These are phyloP conservation scores for Anadara kagoshimensis DNA, from an alignment of 1,140 invertebrate genomes.

Conservation along the genomic window DNA sequence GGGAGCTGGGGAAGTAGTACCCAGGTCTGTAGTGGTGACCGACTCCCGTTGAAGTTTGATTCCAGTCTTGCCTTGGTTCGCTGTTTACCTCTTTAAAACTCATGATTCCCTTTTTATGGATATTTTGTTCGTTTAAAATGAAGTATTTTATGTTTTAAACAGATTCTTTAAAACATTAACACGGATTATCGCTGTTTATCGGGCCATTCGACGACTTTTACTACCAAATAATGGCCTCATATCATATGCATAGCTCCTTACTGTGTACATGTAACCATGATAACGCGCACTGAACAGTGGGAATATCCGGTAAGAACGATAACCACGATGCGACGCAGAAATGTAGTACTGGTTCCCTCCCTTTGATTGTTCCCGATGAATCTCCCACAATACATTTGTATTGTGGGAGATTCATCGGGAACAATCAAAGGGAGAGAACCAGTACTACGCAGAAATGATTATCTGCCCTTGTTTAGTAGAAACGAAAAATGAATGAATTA, in stretches of 20 bases:
- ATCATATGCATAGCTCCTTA: not conserved
- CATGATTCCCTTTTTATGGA: constrained; percentile 26
- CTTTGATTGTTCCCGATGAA: too few relatives aligned
- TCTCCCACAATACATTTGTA: too few relatives aligned
- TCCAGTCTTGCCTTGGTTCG: constrained; percentile 63
- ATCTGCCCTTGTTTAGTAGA: too few relatives aligned
- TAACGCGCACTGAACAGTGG: not conserved
- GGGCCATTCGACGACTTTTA: constrained; percentile 1
- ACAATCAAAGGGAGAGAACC: too few relatives aligned
- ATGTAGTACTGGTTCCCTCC: too few relatives aligned
- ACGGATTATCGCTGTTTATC: not conserved
- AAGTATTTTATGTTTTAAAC: not conserved
- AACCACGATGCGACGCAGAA: too few relatives aligned
- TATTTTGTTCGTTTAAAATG: not conserved
- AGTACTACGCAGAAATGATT: too few relatives aligned
- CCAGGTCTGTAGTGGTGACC: constrained; percentile 72
- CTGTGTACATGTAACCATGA: constrained; percentile 21
- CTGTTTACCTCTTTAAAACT: constrained; percentile 60
- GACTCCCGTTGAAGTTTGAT: constrained; percentile 71
- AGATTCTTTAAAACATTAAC: not conserved
- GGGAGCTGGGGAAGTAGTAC: constrained; percentile 72
- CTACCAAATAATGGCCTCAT: not conserved
- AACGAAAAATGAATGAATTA: too few relatives aligned
- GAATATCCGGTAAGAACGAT: too few relatives aligned
- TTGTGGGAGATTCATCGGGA: too few relatives aligned